Conservation (phyloP, 2,797 vertebrate genomes). For the Cottoperca gobio region DNA sequence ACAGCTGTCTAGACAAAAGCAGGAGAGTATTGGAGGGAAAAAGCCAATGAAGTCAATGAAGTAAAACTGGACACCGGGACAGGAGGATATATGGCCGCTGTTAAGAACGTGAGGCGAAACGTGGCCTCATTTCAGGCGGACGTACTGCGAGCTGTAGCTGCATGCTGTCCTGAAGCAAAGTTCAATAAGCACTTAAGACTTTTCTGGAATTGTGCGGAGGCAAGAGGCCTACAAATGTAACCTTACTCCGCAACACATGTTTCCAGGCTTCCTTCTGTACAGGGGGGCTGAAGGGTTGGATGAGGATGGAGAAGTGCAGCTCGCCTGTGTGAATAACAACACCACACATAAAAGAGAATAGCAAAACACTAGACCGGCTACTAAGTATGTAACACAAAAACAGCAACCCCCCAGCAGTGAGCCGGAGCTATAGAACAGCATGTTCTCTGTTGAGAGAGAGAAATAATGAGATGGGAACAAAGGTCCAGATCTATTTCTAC, state of each 20-base stretch:
- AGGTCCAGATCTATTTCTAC: slow-evolving; percentile 57
- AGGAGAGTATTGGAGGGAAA: slow-evolving; percentile 62
- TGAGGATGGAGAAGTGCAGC: slow-evolving; percentile 49
- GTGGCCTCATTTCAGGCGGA: background rate
- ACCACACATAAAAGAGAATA: slow-evolving; percentile 70
- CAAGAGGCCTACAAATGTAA: slow-evolving; percentile 55
- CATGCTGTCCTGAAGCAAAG: slow-evolving; percentile 28
- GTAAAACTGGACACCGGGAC: slow-evolving; percentile 55
- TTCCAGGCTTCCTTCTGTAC: slow-evolving; percentile 53
- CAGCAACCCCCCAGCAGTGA: slow-evolving; percentile 58
- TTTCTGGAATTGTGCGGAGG: slow-evolving; percentile 21
- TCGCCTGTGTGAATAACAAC: slow-evolving; percentile 65
- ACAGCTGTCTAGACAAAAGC: slow-evolving; percentile 83
- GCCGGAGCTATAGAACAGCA: slow-evolving; percentile 58
- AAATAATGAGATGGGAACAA: slow-evolving; percentile 47
- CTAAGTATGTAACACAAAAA: slow-evolving; percentile 64
- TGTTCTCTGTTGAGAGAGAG: slow-evolving; percentile 56
- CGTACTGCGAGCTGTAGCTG: slow-evolving; percentile 2
- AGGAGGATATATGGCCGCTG: slow-evolving; percentile 21
- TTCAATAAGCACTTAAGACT: slow-evolving; percentile 31
- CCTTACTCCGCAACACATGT: slow-evolving; percentile 66
- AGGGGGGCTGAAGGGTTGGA: slow-evolving; percentile 45
- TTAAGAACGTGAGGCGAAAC: slow-evolving; percentile 17
- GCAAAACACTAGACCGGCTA: slow-evolving; percentile 53
- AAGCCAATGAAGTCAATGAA: slow-evolving; percentile 48